Base-by-base conservation (phyloP, 2,113 vertebrate species). In the Amphiprion percula region DNA sequence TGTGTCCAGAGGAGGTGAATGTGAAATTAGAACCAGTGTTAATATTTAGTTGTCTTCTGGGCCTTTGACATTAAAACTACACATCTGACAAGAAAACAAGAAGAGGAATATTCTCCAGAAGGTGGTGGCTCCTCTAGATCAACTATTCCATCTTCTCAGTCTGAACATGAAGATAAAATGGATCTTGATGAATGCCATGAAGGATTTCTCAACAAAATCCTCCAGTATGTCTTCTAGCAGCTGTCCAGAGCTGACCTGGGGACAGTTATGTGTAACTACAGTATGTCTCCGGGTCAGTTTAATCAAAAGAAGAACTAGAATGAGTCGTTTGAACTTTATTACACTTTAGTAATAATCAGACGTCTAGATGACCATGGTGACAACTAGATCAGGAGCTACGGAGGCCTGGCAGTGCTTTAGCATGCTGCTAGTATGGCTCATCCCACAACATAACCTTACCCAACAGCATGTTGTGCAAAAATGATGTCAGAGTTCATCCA, bases 1-100 rank as follows among this genome's bases (percentile, higher is more conserved):
- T 33, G 59, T 39, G 41, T 65, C 53, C 16, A 6, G 12, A 77
- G 16, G 21, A 65, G 56, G 39, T 55, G 39, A 73, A 44, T 50
- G 16, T 44, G 47, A 74, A 37, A 49, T 69, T 26, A 19, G 14
- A 11, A 23, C 0, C 67, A 23, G 49, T 60, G 37, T 55, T 74
- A 64, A n/a, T 44, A 41, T 21, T 33, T 26, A 30, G 60, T 9
- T n/a, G 11, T 19, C 5, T 54, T 41, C 30, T 21, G 60, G 30
- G 2, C 24, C 26, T 63, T 10, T 54, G 37, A 62, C 26, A 73
- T 16, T 63, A 14, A 37, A 61, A 53, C 23, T 39, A 15, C 10
- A 41, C 33, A 37, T 8, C 33, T 9, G 33, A 10, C 30, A 59
- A 19, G 5, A 17, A 16, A 58, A 30, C 2, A n/a, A 1, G 4